Percentiles rank a stretch among this genome's conserved stretches.
phyloP scores from a whole-genome alignment of 2,797 vertebrate species.

The Thalassophryne amazonica region DNA sequence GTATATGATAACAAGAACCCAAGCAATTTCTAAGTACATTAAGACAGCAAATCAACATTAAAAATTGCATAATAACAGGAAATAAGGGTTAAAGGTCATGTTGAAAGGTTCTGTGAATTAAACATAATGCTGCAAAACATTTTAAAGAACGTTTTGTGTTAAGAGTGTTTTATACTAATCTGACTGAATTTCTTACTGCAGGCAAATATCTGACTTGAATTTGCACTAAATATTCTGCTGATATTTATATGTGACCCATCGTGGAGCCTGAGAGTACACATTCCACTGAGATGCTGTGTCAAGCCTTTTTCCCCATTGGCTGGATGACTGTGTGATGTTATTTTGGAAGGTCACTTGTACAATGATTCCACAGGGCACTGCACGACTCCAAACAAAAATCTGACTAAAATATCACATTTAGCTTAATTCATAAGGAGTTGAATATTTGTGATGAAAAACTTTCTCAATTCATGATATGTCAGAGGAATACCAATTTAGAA shows the following conservation, averaged over 20 bases:
- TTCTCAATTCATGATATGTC: not conserved
- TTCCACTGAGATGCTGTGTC: slow-evolving; percentile 30
- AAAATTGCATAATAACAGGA: no score
- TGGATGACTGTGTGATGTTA: slow-evolving; percentile 9
- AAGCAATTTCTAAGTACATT: no score
- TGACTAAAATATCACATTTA: not conserved
- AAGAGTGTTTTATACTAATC: no score
- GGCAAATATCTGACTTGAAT: not conserved
- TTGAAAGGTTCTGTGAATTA: no score
- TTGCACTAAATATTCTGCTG: slow-evolving; percentile 1
- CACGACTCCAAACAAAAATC: slow-evolving; percentile 3
- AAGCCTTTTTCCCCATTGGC: not conserved
- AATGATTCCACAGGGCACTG: slow-evolving; percentile 16
- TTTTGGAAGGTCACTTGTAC: slow-evolving; percentile 32
- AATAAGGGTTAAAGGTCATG: no score
- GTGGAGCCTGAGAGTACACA: slow-evolving; percentile 37
- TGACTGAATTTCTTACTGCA: no score
- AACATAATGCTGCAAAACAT: no score
- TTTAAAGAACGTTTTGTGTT: no score
- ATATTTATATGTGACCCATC: slow-evolving; percentile 28
- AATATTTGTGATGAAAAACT: not conserved
- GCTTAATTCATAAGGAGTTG: not conserved
- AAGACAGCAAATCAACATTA: no score
- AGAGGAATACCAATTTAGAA: not conserved
- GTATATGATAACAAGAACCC: no score